Evolutionary conservation across 1,140 invertebrate genomes (phyloP), one percentile per base, ranked within the genome.

Genomic region (Drosophila pallidifrons): DNA sequence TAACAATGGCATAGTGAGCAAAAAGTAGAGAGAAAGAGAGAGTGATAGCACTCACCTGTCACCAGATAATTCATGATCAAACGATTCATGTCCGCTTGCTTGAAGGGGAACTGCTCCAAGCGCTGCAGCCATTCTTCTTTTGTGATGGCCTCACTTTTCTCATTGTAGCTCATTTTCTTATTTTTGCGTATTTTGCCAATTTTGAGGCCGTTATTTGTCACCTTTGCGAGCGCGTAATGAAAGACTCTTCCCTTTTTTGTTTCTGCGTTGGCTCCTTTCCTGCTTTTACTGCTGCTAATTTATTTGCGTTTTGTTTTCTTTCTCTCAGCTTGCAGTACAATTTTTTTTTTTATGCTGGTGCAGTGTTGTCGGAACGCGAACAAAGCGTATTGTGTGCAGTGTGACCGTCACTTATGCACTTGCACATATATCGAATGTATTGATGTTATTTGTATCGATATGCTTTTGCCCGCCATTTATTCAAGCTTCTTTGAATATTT

Each of bases 21-120:
- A 11, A 41, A n/a, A 11, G 11, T 11, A 43, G n/a, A 43, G 35
- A 38, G 8, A 38, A 10, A 38, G 35, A 38, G 35, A 38, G 7
- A 16, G 46, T 20, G 20, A 25, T 3, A 25, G 20, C 15, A 16
- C 43, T 72, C 28, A 88, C 83, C 83, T 94, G 98, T 99, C 1
- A 99, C 98, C 77, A 99, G 94, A 93, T 99, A 99, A 93, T 99
- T 99, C 98, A 99, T 99, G 65, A 99, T 98, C 43, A 99, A 94
- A 92, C 97, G 97, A 92, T 99, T 99, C 97, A 99, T 98, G 81
- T 98, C 97, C 47, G 96, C 95, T 78, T 98, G 94, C 51, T 97
- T 97, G 76, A 98, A 96, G 74, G 97, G 97, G 52, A 97, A 95
- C 68, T 95, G 95, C 86, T 97, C 96, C 11, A 97, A 92, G 75